Conservation (phyloP, 2,888 invertebrate species). For the Eucriotettix oculatus region DNA sequence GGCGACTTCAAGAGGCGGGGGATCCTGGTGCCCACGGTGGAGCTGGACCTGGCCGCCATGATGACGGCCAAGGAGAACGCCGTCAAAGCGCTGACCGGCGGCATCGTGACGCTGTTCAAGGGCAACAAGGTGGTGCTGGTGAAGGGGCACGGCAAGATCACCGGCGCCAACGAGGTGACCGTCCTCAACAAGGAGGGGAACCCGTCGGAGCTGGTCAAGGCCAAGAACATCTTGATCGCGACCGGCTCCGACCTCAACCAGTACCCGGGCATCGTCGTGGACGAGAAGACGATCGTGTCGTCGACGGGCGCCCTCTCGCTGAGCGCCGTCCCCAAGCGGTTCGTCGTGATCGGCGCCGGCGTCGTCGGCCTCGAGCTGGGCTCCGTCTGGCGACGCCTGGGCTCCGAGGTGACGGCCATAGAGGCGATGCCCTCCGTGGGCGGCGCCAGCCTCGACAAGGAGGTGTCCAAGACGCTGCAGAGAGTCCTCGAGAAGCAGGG, state of each 20-base stretch:
- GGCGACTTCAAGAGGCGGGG: neutral
- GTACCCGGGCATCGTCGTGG: conserved; percentile 83
- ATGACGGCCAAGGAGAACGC: neutral
- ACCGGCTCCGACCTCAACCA: conserved; percentile 97
- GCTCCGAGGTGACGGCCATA: conserved; percentile 84
- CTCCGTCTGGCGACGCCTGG: conserved; percentile 87
- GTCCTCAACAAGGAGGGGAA: conserved; percentile 43
- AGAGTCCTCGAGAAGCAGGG: conserved; percentile 81
- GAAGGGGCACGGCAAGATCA: conserved; percentile 78
- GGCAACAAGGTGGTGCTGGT: conserved; percentile 45
- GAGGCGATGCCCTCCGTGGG: conserved; percentile 86
- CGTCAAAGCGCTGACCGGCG: neutral
- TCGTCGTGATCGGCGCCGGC: conserved; percentile 96
- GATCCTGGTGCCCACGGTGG: neutral
- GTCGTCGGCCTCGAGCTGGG: conserved; percentile 97
- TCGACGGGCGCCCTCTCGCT: conserved; percentile 95
- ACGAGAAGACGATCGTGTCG: conserved; percentile 83
- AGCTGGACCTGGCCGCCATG: neutral
- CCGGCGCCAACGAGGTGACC: conserved; percentile 74
- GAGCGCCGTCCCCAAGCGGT: conserved; percentile 65
- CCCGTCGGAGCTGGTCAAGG: conserved; percentile 56
- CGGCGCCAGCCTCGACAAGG: conserved; percentile 82
- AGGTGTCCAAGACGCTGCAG: conserved; percentile 85
- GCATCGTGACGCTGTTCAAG: neutral
- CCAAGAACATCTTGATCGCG: conserved; percentile 93